These are phyloP conservation scores for Octodonta nipae DNA, from an alignment of 2,888 invertebrate species.

Conservation along the genomic window DNA sequence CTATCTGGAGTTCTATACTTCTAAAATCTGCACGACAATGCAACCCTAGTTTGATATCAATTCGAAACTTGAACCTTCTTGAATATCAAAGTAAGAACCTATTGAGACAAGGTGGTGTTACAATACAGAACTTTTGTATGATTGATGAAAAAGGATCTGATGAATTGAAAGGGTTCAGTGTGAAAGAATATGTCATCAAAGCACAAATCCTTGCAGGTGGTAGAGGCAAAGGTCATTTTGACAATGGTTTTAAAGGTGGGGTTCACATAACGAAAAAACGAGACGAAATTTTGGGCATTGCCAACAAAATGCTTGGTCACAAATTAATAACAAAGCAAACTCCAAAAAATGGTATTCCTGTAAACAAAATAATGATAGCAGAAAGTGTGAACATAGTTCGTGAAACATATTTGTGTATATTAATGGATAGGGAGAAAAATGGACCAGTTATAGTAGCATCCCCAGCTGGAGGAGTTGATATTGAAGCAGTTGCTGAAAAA, in stretches of 20 bases:
- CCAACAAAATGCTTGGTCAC: slow-evolving; percentile 85
- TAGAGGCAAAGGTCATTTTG: slow-evolving; percentile 91
- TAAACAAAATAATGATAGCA: slow-evolving; percentile 95
- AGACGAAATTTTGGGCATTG: too few species aligned
- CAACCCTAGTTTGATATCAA: too few species aligned
- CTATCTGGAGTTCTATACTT: too few species aligned
- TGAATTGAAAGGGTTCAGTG: slow-evolving; percentile 46
- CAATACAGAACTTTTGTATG: slow-evolving; percentile 77
- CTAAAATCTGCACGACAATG: too few species aligned
- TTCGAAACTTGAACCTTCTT: slow-evolving; percentile 73
- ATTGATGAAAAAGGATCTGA: slow-evolving; percentile 44
- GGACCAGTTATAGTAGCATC: slow-evolving; percentile 95
- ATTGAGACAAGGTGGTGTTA: slow-evolving; percentile 69
- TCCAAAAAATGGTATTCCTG: slow-evolving; percentile 78
- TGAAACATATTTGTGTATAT: slow-evolving; percentile 93
- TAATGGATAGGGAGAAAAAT: slow-evolving; percentile 84
- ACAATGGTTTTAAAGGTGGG: slow-evolving; percentile 94
- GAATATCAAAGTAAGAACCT: slow-evolving; percentile 96
- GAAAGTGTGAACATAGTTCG: slow-evolving; percentile 88
- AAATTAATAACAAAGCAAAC: slow-evolving; percentile 95
- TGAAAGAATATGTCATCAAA: slow-evolving; percentile 90
- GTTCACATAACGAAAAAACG: slow-evolving; percentile 93
- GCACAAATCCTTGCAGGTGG: slow-evolving; percentile 98
- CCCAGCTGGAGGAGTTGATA: slow-evolving; percentile 93
- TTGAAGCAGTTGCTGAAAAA: slow-evolving; percentile 87